Evolutionary conservation across 2,113 vertebrate species (phyloP).

Genomic region (Semnornis frantzii): DNA sequence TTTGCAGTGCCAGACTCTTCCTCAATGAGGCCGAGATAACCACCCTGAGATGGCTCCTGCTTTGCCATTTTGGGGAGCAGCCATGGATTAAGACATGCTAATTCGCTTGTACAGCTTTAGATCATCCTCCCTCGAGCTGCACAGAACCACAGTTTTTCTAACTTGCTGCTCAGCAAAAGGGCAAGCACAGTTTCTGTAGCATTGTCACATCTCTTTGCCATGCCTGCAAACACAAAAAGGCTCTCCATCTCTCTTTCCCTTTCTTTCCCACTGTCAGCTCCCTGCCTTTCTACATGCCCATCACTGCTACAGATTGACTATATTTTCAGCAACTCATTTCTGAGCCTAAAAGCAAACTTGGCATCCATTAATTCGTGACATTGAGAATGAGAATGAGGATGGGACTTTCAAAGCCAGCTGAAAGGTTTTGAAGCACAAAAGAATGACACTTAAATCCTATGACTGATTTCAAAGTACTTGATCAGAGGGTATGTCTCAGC

Average conservation of each 20-base stretch:
- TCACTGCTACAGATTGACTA: neutral
- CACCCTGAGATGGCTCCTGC: neutral
- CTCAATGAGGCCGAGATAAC: neutral
- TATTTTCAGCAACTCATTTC: neutral
- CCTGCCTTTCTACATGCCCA: neutral
- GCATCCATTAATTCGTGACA: neutral
- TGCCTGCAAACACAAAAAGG: neutral
- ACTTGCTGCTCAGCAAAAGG: neutral
- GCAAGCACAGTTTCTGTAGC: neutral
- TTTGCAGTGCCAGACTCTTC: neutral
- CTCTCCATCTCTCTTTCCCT: neutral
- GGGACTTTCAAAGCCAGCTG: neutral
- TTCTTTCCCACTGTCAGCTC: neutral
- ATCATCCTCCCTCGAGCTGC: neutral
- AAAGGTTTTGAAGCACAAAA: conserved; percentile 7
- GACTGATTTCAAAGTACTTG: neutral
- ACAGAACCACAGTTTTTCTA: neutral
- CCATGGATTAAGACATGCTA: neutral
- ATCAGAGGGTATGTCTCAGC: neutral
- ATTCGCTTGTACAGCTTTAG: conserved; percentile 21
- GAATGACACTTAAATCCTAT: neutral
- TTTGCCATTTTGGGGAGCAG: conserved; percentile 6
- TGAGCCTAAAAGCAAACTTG: neutral
- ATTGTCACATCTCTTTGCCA: neutral
- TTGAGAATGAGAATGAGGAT: neutral